phyloP scores from a whole-genome alignment of 1,140 invertebrate species.

The Heliothis virescens region DNA sequence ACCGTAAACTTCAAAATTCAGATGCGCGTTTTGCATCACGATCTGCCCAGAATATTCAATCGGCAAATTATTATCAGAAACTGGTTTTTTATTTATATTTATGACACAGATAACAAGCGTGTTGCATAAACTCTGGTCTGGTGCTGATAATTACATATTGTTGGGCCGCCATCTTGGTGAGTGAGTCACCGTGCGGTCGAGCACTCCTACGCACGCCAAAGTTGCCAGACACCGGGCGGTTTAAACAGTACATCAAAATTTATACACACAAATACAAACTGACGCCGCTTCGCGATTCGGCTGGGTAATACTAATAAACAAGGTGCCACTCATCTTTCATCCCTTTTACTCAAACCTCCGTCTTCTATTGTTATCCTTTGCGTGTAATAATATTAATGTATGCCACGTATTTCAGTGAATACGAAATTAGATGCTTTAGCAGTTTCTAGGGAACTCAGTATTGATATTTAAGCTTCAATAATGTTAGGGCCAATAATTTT shows the following conservation, averaged over 20 bases:
- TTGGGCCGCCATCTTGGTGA: constrained; percentile 57
- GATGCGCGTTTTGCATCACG: constrained; percentile 22
- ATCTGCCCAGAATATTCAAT: constrained; percentile 8
- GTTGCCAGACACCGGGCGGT: constrained; percentile 54
- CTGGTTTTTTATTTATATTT: constrained; percentile 25
- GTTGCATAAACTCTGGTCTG: constrained; percentile 40
- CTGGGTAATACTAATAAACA: constrained; percentile 49
- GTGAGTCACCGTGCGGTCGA: constrained; percentile 55
- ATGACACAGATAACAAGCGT: constrained; percentile 46
- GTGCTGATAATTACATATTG: constrained; percentile 62
- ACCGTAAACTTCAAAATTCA: constrained; percentile 15
- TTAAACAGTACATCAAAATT: constrained; percentile 58
- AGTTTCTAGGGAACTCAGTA: constrained; percentile 22
- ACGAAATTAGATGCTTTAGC: constrained; percentile 27
- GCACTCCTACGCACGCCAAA: constrained; percentile 56
- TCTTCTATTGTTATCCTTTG: constrained; percentile 50
- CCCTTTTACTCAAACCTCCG: constrained; percentile 39
- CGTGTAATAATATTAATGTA: constrained; percentile 46
- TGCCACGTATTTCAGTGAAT: constrained; percentile 26
- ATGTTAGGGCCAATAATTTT: constrained; percentile 3
- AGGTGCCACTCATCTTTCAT: constrained; percentile 45
- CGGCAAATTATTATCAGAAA: constrained; percentile 19
- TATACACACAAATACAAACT: constrained; percentile 54
- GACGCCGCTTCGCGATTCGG: constrained; percentile 34
- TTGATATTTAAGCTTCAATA: constrained; percentile 4